phyloP scores from a whole-genome alignment of 2,888 invertebrate genomes.

The Spialia ferax region DNA sequence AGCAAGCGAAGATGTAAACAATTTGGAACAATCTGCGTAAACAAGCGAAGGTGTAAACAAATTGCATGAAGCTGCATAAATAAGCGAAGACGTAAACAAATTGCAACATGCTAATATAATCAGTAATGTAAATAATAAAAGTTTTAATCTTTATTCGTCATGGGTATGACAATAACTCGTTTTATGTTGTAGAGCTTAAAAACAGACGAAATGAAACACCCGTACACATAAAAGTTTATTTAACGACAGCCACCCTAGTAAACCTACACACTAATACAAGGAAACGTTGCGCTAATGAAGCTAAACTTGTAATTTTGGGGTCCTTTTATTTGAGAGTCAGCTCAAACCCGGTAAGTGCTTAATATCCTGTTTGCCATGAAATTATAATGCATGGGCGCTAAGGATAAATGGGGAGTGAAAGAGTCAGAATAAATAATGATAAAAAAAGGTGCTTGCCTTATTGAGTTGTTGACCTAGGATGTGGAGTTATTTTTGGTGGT shows the following conservation, averaged over 20 bases:
- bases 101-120: too few species aligned
- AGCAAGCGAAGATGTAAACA: too few species aligned
- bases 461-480: neutral
- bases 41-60: too few species aligned
- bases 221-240: constrained; percentile 32
- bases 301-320: neutral
- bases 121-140: neutral
- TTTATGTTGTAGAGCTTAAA: constrained; percentile 12
- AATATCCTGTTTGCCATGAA: constrained; percentile 4
- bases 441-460: neutral
- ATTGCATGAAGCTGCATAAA: too few species aligned
- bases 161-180: constrained; percentile 5
- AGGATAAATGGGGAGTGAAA: constrained; percentile 4
- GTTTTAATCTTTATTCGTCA: neutral
- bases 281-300: constrained; percentile 30
- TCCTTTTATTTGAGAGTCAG: neutral
- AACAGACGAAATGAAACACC: constrained; percentile 23
- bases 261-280: constrained; percentile 8
- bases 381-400: neutral
- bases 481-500: too few species aligned
- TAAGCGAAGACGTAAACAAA: too few species aligned
- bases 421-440: neutral
- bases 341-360: neutral
- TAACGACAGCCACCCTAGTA: constrained; percentile 19
- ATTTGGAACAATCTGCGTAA: too few species aligned